These are phyloP conservation scores for Latrodectus geometricus DNA, from an alignment of 1,140 invertebrate genomes.

Conservation along the genomic window DNA sequence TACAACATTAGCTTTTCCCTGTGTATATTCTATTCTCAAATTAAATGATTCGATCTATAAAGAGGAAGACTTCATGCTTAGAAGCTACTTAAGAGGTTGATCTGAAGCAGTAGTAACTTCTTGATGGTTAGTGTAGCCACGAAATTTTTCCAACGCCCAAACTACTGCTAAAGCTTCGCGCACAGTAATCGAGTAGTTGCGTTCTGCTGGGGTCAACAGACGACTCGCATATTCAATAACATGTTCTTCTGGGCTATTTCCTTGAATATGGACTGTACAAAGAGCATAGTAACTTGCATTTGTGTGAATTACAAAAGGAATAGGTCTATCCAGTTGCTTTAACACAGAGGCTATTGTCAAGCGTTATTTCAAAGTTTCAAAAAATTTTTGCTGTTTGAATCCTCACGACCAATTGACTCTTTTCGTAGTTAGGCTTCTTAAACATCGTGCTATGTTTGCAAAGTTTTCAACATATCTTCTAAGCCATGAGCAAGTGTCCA, in stretches of 20 bases:
- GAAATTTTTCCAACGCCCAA: too few relatives aligned
- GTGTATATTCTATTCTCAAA: background rate
- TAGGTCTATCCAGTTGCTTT: slow-evolving; percentile 1
- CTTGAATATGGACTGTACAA: slow-evolving; percentile 13
- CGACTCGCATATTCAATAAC: too few relatives aligned
- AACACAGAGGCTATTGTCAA: slow-evolving; percentile 29
- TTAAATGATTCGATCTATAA: background rate
- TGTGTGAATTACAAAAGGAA: background rate
- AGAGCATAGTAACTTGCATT: slow-evolving; percentile 27
- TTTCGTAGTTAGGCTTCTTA: slow-evolving; percentile 63
- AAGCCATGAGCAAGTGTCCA: background rate
- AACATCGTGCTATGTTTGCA: background rate
- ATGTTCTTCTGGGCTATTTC: too few relatives aligned
- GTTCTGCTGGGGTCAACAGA: too few relatives aligned
- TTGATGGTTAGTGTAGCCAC: slow-evolving; percentile 1
- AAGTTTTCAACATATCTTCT: slow-evolving; percentile 65
- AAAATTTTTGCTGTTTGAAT: slow-evolving; percentile 47
- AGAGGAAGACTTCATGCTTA: slow-evolving; percentile 5
- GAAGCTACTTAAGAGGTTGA: slow-evolving; percentile 70
- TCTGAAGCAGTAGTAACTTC: slow-evolving; percentile 70
- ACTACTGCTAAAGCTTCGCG: too few relatives aligned
- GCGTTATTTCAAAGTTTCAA: slow-evolving; percentile 31
- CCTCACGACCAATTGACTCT: slow-evolving; percentile 26
- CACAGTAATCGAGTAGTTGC: too few relatives aligned
- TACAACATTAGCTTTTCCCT: background rate